Evolutionary conservation across 2,797 vertebrate species (phyloP), one percentile per base, ranked within the genome.

Genomic region (Periparus ater): DNA sequence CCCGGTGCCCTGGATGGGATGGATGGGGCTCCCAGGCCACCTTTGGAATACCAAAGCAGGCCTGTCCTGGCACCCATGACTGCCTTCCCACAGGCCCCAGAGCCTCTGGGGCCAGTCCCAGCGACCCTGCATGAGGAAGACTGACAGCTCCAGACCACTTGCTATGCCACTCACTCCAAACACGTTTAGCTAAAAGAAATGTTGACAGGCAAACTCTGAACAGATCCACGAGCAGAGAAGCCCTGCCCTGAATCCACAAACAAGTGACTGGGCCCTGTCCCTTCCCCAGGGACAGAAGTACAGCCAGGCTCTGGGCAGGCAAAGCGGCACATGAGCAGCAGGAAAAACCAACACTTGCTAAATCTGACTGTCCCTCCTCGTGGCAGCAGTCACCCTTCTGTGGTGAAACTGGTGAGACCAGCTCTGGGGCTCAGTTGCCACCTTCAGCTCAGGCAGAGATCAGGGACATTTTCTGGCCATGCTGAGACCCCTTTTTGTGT

Each of bases 171-270:
- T 78, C 50, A 58, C 83, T 95, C 58, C 71, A 75, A 85, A 44
- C 51, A n/a, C 4, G 0, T 86, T 82, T 45, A 89, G 91, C 74
- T 65, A 47, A 47, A 87, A 75, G 70, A 36, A 81, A 53, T 8
- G 42, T 89, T 25, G 22, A 89, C 91, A 67, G 89, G 62, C 58
- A 65, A 92, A 72, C 84, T 57, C 72, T 71, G 87, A 84, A 86
- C 62, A 51, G n/a, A 40, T 67, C 26, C 73, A 55, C 6, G 29
- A 67, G 67, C 29, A 76, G 76, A 68, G 47, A 82, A 20, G 9
- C 30, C 48, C 91, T 68, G 67, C 63, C 8, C 44, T 58, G 92
- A 93, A 94, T 76, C 67, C 91, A 73, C 91, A 95, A 73, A 71
- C 47, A 61, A 70, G 58, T 7, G 2, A 1, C 42, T 5, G 2